phyloP scores from a whole-genome alignment of 1,140 invertebrate genomes.

The Drosophila nigrodunni region DNA sequence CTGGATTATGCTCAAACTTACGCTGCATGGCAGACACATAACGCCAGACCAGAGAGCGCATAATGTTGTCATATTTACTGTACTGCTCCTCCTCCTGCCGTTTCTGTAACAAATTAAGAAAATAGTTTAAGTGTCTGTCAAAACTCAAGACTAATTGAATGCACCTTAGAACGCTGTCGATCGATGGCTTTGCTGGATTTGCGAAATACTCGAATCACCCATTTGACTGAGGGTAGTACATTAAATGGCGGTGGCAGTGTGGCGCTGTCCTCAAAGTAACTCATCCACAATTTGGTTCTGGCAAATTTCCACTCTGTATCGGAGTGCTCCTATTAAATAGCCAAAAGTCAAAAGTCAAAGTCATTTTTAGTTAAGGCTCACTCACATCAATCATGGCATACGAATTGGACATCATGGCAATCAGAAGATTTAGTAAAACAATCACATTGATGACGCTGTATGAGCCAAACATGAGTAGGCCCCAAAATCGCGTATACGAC shows the following conservation, averaged over 20 bases:
- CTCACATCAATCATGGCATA: conserved; percentile 90
- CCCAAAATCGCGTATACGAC: conserved; percentile 92
- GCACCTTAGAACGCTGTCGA: conserved; percentile 83
- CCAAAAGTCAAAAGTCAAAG: conserved; percentile 18
- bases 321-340: conserved; percentile 89
- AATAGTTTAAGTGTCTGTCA: background rate
- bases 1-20: conserved; percentile 90
- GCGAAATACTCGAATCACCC: conserved; percentile 85
- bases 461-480: conserved; percentile 91
- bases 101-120: conserved; percentile 48
- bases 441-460: conserved; percentile 94
- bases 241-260: conserved; percentile 95
- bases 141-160: background rate
- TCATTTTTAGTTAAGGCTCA: background rate
- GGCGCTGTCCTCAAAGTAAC: conserved; percentile 94
- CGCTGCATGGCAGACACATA: conserved; percentile 92
- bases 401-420: conserved; percentile 96
- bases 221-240: conserved; percentile 90
- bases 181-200: conserved; percentile 82
- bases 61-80: conserved; percentile 90
- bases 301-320: conserved; percentile 97
- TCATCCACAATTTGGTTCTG: conserved; percentile 94
- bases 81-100: conserved; percentile 87
- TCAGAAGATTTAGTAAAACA: conserved; percentile 93
- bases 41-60: conserved; percentile 93